Base-by-base conservation (phyloP, 2,113 vertebrate genomes). In the Herpetotheres cachinnans region DNA sequence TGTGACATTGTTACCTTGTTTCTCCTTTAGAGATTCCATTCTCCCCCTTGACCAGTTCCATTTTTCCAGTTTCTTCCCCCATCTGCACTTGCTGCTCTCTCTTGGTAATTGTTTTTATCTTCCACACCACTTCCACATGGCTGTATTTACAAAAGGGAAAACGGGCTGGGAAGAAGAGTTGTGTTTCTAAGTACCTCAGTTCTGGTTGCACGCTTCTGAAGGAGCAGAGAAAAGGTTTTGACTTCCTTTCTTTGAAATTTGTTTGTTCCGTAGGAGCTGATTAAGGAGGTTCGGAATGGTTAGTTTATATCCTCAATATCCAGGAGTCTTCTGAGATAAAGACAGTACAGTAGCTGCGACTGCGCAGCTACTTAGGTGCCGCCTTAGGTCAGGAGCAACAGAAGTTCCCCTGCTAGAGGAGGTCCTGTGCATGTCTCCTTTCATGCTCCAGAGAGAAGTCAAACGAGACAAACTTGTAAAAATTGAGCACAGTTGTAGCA, bases 211-310 rank as follows among this genome's bases (percentile, higher is more conserved):
- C 20, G 20, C 34, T 81, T 59, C 59, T 87, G 55, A 49, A 50
- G 25, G 82, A 78, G 46, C 54, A 47, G 50, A 50, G 58, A 5
- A 42, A 40, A 73, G 20, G 19, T 29, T 56, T 82, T 71, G 36
- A 16, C 12, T 3, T 1, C 6, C 21, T 49, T 34, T 18, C 16
- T 74, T 69, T n/a, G 63, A 44, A 46, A 21, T 82, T 1, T 0
- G 1, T 76, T 61, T 79, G 29, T 82, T 76, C 50, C 26, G 16
- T 42, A 30, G 55, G 44, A 82, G 42, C 40, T 66, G n/a, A 16
- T 70, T 61, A 12, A 42, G 34, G 63, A 46, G 21, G 34, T 47
- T 61, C 54, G 77, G n/a, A 58, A 42, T 29, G 63, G 46, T 20
- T 78, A 16, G 65, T 62, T 58, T 55, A 26, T 21, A 34, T 58